These are phyloP conservation scores for Radopholus similis DNA, from an alignment of 1,140 invertebrate species.

Conservation along the genomic window DNA sequence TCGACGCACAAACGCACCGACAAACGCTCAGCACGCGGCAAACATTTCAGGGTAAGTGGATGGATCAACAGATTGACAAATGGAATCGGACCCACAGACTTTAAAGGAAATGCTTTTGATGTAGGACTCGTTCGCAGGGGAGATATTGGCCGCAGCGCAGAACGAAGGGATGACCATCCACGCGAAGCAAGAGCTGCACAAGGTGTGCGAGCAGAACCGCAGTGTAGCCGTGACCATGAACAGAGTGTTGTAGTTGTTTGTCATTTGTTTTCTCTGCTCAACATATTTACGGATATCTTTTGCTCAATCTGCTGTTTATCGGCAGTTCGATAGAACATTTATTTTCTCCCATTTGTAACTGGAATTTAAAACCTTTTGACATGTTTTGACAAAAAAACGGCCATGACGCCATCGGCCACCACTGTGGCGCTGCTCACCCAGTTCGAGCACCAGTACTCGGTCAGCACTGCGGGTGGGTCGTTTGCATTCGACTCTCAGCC, in stretches of 20 bases:
- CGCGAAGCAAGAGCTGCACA: conserved; percentile 63
- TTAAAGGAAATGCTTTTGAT: conserved; percentile 30
- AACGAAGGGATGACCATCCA: conserved; percentile 62
- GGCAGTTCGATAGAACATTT: neutral
- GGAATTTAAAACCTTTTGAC: neutral
- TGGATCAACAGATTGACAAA: conserved; percentile 6
- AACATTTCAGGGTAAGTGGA: conserved; percentile 2
- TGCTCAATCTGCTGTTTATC: conserved; percentile 1
- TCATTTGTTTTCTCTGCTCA: neutral
- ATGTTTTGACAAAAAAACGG: neutral
- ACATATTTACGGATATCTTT: conserved; percentile 1
- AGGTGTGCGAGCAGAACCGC: conserved; percentile 63
- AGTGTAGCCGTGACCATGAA: conserved; percentile 41
- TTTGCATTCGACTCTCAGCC: neutral
- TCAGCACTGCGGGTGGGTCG: conserved; percentile 43
- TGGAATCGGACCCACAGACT: conserved; percentile 18
- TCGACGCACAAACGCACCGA: conserved; percentile 21
- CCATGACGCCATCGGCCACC: conserved; percentile 4
- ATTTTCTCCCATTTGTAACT: neutral
- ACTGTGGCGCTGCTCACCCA: conserved; percentile 38
- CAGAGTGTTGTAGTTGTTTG: neutral
- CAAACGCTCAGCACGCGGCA: conserved; percentile 18
- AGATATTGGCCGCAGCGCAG: conserved; percentile 49
- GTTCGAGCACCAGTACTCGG: conserved; percentile 59
- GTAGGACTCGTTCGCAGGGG: conserved; percentile 43